These are phyloP conservation scores for Halotydeus destructor DNA, from an alignment of 1,140 invertebrate genomes.

Conservation along the genomic window DNA sequence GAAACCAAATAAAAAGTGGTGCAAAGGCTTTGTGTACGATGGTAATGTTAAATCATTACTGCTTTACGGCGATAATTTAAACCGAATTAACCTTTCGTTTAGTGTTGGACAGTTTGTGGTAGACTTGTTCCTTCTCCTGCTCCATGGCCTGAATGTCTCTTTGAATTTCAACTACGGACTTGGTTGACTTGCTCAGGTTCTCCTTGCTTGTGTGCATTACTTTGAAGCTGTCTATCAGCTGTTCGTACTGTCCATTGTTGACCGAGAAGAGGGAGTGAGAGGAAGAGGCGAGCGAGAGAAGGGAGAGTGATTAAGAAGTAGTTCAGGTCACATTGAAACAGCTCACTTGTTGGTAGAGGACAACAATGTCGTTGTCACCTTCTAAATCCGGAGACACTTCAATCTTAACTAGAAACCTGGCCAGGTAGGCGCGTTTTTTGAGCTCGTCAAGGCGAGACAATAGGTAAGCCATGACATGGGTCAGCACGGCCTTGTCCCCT, in stretches of 20 bases:
- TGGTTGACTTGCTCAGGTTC: conserved; percentile 36
- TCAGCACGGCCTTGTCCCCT: conserved; percentile 47
- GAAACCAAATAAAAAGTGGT: too few relatives aligned
- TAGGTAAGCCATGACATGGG: conserved; percentile 57
- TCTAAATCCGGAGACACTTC: conserved; percentile 59
- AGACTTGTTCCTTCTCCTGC: conserved; percentile 52
- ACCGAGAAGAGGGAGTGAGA: conserved; percentile 3
- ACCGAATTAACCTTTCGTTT: conserved; percentile 33
- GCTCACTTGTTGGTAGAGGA: conserved; percentile 39
- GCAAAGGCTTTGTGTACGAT: too few relatives aligned
- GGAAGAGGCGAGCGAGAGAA: background rate
- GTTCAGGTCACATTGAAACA: conserved; percentile 1
- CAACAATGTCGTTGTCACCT: conserved; percentile 47
- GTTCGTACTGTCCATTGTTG: conserved; percentile 38
- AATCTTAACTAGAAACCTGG: conserved; percentile 46
- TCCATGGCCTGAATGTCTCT: conserved; percentile 64
- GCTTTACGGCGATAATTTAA: too few relatives aligned
- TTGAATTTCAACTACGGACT: conserved; percentile 30
- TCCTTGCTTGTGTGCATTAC: conserved; percentile 49
- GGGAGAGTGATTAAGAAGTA: conserved; percentile 1
- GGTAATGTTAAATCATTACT: too few relatives aligned
- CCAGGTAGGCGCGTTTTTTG: conserved; percentile 57
- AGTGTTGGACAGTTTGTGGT: conserved; percentile 45
- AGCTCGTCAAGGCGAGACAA: conserved; percentile 44
- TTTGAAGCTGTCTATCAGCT: conserved; percentile 61